phyloP scores from a whole-genome alignment of 2,888 invertebrate genomes.

The Monopis laevigella region DNA sequence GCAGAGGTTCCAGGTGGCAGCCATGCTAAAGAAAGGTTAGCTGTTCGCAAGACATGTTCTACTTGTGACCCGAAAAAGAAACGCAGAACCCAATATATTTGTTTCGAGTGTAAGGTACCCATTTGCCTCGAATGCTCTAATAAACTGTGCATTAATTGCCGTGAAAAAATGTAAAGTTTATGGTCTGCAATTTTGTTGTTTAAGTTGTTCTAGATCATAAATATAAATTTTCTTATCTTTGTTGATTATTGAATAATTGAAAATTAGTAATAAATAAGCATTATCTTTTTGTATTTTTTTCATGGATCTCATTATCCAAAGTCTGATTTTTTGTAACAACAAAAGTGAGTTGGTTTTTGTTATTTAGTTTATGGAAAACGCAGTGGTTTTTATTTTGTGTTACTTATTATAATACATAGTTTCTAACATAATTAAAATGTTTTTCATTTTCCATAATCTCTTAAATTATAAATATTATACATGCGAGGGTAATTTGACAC shows the following conservation, averaged over 20 bases:
- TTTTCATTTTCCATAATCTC: neutral
- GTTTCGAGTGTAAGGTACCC: neutral
- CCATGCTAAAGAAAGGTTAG: conserved; percentile 5
- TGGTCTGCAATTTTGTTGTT: conserved; percentile 9
- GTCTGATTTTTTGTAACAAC: neutral
- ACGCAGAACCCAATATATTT: neutral
- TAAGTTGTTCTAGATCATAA: conserved; percentile 13
- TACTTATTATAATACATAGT: neutral
- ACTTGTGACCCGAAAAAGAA: neutral
- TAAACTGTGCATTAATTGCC: conserved; percentile 1
- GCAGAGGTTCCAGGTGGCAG: conserved; percentile 6
- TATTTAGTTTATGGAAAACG: neutral
- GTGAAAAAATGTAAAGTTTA: neutral
- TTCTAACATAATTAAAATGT: neutral
- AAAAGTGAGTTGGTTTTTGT: neutral
- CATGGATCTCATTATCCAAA: conserved; percentile 3
- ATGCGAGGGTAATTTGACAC: neutral
- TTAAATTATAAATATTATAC: neutral
- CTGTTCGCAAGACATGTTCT: conserved; percentile 9
- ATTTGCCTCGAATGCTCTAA: conserved; percentile 4
- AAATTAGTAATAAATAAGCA: conserved; percentile 1
- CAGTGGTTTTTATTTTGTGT: neutral
- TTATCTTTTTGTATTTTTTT: conserved; percentile 4
- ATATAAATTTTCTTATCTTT: conserved; percentile 5
- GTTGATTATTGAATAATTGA: conserved; percentile 3